Evolutionary conservation across 2,888 invertebrate genomes (phyloP).

Genomic region (Lasius platythorax): DNA sequence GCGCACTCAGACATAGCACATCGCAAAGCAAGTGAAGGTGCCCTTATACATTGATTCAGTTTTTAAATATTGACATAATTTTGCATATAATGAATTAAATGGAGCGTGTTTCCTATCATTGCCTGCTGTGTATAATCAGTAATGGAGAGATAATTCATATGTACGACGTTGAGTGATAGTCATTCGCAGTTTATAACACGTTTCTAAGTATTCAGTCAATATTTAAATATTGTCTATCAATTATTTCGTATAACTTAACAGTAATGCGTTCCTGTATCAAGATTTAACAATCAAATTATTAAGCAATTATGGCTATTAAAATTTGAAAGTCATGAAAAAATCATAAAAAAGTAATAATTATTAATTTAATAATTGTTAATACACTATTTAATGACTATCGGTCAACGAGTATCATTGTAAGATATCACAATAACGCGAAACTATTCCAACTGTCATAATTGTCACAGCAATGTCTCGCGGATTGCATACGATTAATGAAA

Average conservation of each 20-base stretch:
- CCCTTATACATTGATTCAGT: no score
- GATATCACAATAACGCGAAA: background rate
- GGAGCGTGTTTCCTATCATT: background rate
- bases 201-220: background rate
- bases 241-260: background rate
- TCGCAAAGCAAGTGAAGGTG: no score
- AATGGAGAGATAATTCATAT: background rate
- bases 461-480: background rate
- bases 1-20: no score
- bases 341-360: background rate
- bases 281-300: background rate
- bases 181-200: background rate
- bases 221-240: background rate
- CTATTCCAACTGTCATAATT: background rate
- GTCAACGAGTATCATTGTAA: background rate
- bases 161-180: background rate
- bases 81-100: background rate
- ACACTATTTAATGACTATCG: background rate
- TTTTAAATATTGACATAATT: no score
- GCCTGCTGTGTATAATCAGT: background rate
- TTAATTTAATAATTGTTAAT: background rate
- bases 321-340: background rate
- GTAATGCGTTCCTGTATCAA: background rate
- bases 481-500: background rate
- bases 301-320: background rate